Conservation (phyloP, 2,888 invertebrate species). For the Hemistola chrysoprasaria region DNA sequence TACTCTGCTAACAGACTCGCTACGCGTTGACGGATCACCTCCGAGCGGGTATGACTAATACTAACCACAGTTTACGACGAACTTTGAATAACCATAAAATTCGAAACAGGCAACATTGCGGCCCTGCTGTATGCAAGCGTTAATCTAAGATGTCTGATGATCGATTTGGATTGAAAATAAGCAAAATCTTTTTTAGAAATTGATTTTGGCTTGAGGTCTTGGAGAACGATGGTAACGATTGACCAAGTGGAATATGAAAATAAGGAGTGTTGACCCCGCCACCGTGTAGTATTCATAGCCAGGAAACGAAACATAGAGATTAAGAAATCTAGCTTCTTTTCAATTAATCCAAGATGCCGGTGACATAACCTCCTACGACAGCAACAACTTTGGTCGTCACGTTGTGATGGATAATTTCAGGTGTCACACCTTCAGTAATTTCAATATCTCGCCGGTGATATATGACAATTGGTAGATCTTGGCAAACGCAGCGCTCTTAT, state of each 20-base stretch:
- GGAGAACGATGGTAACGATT: no score
- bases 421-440: conserved; percentile 38
- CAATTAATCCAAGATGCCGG: conserved; percentile 13
- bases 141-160: no score
- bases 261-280: no score
- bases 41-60: conserved; percentile 52
- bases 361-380: conserved; percentile 38
- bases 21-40: conserved; percentile 57
- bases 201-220: no score
- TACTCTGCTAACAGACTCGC: conserved; percentile 38
- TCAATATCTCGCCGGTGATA: conserved; percentile 44
- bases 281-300: no score
- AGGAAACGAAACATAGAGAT: neutral
- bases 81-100: conserved; percentile 60
- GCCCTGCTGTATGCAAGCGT: neutral
- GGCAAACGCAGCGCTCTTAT: conserved; percentile 46
- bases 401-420: conserved; percentile 46
- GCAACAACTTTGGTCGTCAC: conserved; percentile 30
- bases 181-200: no score
- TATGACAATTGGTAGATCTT: conserved; percentile 53
- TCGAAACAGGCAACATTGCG: conserved; percentile 38
- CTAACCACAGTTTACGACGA: conserved; percentile 26
- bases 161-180: no score
- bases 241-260: no score
- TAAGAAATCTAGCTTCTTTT: neutral